Percentiles rank a stretch among this genome's conserved stretches.
These are phyloP conservation scores for Rhyacichthys aspro DNA, from an alignment of 2,797 vertebrate species.

Conservation along the genomic window DNA sequence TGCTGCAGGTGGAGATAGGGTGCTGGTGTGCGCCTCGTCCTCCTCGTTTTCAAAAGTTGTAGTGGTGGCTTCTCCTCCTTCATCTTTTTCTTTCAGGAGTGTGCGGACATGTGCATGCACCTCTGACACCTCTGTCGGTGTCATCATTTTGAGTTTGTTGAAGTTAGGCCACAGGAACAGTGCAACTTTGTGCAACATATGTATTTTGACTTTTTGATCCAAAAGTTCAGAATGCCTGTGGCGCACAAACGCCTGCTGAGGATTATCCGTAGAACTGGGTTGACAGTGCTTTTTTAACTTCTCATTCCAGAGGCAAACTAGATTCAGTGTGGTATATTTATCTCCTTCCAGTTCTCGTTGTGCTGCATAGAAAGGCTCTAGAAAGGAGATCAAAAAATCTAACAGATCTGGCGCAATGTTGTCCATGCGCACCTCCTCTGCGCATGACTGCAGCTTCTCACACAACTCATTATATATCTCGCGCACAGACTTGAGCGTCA, in stretches of 20 bases:
- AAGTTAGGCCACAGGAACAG: slow-evolving; percentile 5
- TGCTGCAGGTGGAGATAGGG: too few relatives aligned
- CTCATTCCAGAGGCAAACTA: slow-evolving; percentile 7
- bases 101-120: too few relatives aligned
- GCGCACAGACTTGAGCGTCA: slow-evolving; percentile 4
- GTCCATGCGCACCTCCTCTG: not conserved
- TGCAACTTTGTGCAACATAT: slow-evolving; percentile 7
- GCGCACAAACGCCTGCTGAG: slow-evolving; percentile 1
- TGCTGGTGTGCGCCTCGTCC: too few relatives aligned
- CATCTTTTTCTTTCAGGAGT: too few relatives aligned
- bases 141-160: slow-evolving; percentile 5
- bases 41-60: too few relatives aligned
- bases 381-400: slow-evolving; percentile 2
- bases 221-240: slow-evolving; percentile 1
- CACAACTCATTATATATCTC: slow-evolving; percentile 1
- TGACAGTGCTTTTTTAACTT: slow-evolving; percentile 2
- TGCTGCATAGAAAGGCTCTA: slow-evolving; percentile 3
- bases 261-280: not conserved
- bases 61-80: too few relatives aligned
- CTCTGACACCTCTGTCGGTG: too few relatives aligned
- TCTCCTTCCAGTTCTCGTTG: slow-evolving; percentile 8
- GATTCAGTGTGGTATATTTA: slow-evolving; percentile 7
- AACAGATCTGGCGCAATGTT: not conserved
- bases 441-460: slow-evolving; percentile 9
- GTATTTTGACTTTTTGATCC: not conserved